phyloP scores from a whole-genome alignment of 2,113 vertebrate species.

The Platysteira castanea region DNA sequence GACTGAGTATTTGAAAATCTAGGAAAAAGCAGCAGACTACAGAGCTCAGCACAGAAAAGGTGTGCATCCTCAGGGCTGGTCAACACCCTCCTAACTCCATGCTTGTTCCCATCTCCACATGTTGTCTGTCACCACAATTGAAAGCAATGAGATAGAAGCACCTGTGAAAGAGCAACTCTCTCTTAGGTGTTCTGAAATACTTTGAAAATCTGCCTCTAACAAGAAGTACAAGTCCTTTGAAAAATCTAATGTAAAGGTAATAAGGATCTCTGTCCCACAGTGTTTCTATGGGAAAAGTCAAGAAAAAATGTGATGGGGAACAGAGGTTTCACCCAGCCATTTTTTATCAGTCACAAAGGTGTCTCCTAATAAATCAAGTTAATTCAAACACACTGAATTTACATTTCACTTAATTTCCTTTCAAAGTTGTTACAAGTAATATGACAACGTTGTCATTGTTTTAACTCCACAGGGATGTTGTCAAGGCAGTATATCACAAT shows the following conservation, averaged over 20 bases:
- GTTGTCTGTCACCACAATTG: background rate
- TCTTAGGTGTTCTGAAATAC: background rate
- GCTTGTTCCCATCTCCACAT: background rate
- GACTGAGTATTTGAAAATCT: background rate
- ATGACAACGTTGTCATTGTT: background rate
- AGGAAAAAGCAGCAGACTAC: background rate
- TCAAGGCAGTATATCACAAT: background rate
- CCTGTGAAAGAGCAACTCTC: background rate
- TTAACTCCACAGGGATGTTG: background rate
- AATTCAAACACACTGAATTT: background rate
- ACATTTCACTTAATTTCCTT: background rate
- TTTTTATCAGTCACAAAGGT: background rate
- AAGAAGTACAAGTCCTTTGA: background rate
- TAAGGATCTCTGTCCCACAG: background rate
- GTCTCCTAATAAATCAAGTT: background rate
- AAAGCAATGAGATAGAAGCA: background rate
- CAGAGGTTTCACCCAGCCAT: background rate
- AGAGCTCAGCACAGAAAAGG: background rate
- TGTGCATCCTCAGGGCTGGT: background rate
- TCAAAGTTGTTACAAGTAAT: background rate
- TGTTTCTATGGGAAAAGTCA: background rate
- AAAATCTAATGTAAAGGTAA: background rate
- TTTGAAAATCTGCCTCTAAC: background rate
- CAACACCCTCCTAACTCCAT: background rate
- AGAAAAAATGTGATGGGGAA: background rate